Base-by-base conservation (phyloP, 2,888 invertebrate species). In the Nycteola revayana region DNA sequence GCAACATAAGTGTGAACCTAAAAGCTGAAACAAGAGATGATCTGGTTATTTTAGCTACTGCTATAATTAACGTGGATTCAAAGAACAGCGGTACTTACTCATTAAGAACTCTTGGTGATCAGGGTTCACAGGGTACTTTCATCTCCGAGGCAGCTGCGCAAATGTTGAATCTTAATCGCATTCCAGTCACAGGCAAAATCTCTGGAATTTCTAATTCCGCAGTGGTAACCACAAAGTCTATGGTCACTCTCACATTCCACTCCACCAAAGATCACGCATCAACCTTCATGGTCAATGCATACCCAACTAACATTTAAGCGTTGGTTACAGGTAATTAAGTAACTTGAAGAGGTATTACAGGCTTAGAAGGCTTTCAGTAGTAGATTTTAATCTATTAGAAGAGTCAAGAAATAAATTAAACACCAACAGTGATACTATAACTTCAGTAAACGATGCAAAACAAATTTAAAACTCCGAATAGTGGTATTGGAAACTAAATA, bases 101-200 rank as follows among this genome's bases (percentile, higher is more conserved):
- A 28, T 17, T 48, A 4, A 31, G 54, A 35, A 49, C 44, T 23
- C 32, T 54, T 9, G 11, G 48, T 9, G 53, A 50, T 35, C 54
- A 31, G 9, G 53, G 50, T 7, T 54, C 55, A 1, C 47, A 54
- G 25, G 54, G 30, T 6, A 44, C 46, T 5, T 50, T 50, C 20
- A 40, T 54, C 1, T 26, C 45, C 0, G 49, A 54, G 33, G 34
- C 31, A 10, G 36, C 42, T 20, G 24, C 40, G 9, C 48, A 52
- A 24, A 7, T 49, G 1, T 20, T 51, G 3, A 32, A 38, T 17
- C 33, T 54, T 10, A 22, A 45, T 6, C 33, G 45, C 4, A 28
- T 10, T 24, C 22, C 43, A 25, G 49, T 46, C 25, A 50, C 43
- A 25, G 49, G 48, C 25, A 50, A 41, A 32, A 35, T 51, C 10